Evolutionary conservation across 1,140 invertebrate genomes (phyloP), one percentile per base, ranked within the genome.

Genomic region (Aphis craccivora): DNA sequence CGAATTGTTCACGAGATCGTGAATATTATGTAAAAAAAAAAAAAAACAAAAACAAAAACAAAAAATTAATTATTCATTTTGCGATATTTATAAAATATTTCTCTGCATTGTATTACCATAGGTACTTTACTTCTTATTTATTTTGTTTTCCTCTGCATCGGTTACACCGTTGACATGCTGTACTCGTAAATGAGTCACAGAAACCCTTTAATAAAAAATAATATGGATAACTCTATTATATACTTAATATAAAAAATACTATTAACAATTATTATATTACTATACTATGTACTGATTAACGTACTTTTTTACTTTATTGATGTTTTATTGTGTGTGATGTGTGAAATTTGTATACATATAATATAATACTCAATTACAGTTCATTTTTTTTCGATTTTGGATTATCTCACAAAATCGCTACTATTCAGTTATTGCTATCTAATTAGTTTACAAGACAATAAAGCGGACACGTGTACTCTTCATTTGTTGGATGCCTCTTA

Each of bases 251-350:
- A 76, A n/a, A 76, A 76, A 76, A n/a, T n/a, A 76, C 60, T 76
- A n/a, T n/a, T 76, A 76, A 76, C n/a, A 11, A 76, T 51, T 76
- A 76, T 76, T 18, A 35, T n/a, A 76, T 51, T 76, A 76, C n/a
- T n/a, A n/a, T 76, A 76, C n/a, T 35, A 35, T 76, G 60, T 67
- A 67, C 60, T 3, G 11, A 35, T n/a, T 76, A 35, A 11, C 30
- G 60, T 76, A n/a, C 60, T n/a, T 76, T 76, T 60, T n/a, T 35
- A 76, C n/a, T 76, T 76, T 76, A 76, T 76, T 76, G 30, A 76
- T 76, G 60, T 76, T 76, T 76, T 35, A 76, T 1, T 76, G 11
- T 76, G 18, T 76, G 30, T 40, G n/a, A 18, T 76, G 60, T 76
- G 60, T 67, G 60, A 67, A 67, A n/a, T 14, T n/a, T 76, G n/a